phyloP scores from a whole-genome alignment of 2,113 vertebrate species.

The Tinamus guttatus region DNA sequence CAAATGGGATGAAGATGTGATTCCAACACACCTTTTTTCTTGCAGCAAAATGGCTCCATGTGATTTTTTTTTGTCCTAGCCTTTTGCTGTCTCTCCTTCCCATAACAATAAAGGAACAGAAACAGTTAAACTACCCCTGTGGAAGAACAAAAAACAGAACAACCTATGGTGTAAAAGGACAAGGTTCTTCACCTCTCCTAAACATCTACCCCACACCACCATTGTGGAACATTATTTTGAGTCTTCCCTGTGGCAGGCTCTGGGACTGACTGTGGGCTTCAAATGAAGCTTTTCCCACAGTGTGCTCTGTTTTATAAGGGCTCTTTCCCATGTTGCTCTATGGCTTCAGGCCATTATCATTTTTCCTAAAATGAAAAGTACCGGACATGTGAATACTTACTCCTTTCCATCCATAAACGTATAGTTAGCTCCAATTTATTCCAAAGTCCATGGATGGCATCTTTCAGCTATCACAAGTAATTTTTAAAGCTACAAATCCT shows the following conservation, averaged over 20 bases:
- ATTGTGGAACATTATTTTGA: neutral
- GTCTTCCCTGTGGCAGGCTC: neutral
- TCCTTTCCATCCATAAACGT: neutral
- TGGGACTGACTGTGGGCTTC: neutral
- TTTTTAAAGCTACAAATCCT: neutral
- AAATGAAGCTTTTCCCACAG: neutral
- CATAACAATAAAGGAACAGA: neutral
- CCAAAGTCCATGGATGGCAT: neutral
- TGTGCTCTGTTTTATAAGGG: neutral
- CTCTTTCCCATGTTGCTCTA: neutral
- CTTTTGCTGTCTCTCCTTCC: neutral
- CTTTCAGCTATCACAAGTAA: neutral
- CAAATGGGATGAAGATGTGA: neutral
- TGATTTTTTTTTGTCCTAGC: neutral
- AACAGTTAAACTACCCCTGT: neutral
- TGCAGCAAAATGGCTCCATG: neutral
- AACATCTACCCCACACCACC: neutral
- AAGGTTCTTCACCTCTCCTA: neutral
- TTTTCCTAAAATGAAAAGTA: neutral
- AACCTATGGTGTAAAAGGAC: neutral
- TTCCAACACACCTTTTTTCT: constrained; percentile 5
- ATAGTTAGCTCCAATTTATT: neutral
- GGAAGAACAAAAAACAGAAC: neutral
- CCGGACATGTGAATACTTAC: neutral
- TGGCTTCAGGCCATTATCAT: neutral